phyloP scores from a whole-genome alignment of 2,113 vertebrate genomes.

The Drymodes brunneopygia region DNA sequence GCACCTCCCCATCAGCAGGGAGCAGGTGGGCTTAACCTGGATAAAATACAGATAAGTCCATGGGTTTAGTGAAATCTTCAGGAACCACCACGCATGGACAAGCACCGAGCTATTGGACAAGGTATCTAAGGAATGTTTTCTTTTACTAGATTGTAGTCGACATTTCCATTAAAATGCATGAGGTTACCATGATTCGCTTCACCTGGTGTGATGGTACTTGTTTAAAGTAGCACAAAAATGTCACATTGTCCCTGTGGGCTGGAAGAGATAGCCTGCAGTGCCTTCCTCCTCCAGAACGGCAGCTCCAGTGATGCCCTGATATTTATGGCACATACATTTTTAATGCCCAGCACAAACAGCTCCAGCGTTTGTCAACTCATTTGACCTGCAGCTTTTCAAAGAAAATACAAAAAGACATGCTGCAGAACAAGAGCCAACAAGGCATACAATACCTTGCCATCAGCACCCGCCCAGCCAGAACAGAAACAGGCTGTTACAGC shows the following conservation, averaged over 20 bases:
- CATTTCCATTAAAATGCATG: slow-evolving; percentile 39
- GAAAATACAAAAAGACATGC: not conserved
- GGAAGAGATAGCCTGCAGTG: not conserved
- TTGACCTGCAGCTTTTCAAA: not conserved
- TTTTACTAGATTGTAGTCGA: not conserved
- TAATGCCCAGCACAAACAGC: not conserved
- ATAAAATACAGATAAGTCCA: fast-evolving
- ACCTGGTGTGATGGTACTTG: not conserved
- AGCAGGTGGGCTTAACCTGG: not conserved
- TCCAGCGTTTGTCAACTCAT: not conserved
- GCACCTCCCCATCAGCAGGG: not conserved
- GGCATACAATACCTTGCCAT: not conserved
- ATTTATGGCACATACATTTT: slow-evolving; percentile 3
- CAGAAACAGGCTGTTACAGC: not conserved
- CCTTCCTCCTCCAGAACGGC: not conserved
- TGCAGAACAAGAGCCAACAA: not conserved
- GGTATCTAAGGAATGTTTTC: not conserved
- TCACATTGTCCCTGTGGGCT: not conserved
- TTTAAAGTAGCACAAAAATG: slow-evolving; percentile 8
- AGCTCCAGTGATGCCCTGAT: not conserved
- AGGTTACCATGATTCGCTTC: not conserved
- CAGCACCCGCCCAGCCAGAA: not conserved
- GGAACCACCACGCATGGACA: not conserved
- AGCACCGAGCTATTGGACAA: not conserved
- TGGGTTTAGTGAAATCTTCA: not conserved